These are phyloP conservation scores for Lagopus muta DNA, from an alignment of 2,113 vertebrate genomes.

Conservation along the genomic window DNA sequence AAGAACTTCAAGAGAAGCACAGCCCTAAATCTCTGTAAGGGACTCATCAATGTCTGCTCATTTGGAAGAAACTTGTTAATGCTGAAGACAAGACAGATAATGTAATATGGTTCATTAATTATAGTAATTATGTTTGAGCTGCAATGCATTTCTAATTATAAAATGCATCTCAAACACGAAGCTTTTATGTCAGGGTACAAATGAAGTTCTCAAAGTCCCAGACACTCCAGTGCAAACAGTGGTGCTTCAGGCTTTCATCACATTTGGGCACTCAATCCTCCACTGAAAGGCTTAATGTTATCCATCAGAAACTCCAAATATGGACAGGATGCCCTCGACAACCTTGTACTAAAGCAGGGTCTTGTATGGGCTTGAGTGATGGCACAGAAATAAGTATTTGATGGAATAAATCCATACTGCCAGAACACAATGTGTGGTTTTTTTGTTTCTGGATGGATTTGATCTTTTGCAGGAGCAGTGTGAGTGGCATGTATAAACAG, in stretches of 20 bases:
- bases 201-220: accelerated
- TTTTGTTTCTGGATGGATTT: not conserved
- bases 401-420: not conserved
- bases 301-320: not conserved
- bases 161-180: not conserved
- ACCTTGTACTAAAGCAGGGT: not conserved
- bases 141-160: not conserved
- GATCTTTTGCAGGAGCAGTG: not conserved
- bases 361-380: not conserved
- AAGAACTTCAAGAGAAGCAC: not conserved
- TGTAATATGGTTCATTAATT: accelerated
- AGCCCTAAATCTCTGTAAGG: not conserved
- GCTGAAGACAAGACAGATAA: not conserved
- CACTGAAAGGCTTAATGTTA: not conserved
- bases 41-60: accelerated
- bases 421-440: not conserved
- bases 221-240: not conserved
- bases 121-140: accelerated
- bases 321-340: not conserved
- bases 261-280: not conserved
- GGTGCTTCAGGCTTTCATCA: not conserved
- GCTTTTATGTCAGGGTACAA: not conserved
- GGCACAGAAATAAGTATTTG: not conserved
- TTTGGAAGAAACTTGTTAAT: not conserved
- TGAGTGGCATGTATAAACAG: not conserved